Evolutionary conservation across 2,113 vertebrate genomes (phyloP).

Genomic region (Microtus oregoni): DNA sequence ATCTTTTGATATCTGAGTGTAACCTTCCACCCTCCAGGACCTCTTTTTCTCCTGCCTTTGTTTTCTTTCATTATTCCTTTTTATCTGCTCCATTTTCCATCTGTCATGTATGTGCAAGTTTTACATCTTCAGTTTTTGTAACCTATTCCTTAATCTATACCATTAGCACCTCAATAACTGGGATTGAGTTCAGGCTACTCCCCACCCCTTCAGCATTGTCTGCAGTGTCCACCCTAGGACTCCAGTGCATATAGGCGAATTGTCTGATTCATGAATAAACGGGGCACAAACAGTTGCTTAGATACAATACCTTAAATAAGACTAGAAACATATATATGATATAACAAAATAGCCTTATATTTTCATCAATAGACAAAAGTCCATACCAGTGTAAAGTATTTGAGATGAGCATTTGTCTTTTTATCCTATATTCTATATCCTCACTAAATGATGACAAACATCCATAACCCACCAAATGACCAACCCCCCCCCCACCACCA

Average conservation of each 20-base stretch:
- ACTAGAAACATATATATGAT: background rate
- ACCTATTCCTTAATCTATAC: background rate
- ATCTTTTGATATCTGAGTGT: background rate
- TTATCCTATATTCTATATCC: background rate
- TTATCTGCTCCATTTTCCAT: background rate
- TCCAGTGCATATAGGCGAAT: background rate
- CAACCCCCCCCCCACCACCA: no score
- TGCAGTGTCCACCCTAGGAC: no score
- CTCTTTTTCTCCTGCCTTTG: background rate
- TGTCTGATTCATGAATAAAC: background rate
- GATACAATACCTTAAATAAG: background rate
- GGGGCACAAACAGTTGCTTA: background rate
- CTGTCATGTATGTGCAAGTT: background rate
- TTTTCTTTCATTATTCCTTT: background rate
- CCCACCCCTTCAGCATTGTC: background rate
- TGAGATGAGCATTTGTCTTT: background rate
- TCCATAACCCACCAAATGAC: background rate
- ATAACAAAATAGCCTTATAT: background rate
- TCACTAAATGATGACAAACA: background rate
- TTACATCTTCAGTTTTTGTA: background rate
- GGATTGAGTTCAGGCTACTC: background rate
- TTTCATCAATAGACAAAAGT: background rate
- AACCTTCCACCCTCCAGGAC: background rate
- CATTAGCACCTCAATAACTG: background rate
- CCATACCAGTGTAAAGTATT: background rate